These are phyloP conservation scores for Leptodactylus fallax DNA, from an alignment of 2,797 vertebrate species.

Conservation along the genomic window DNA sequence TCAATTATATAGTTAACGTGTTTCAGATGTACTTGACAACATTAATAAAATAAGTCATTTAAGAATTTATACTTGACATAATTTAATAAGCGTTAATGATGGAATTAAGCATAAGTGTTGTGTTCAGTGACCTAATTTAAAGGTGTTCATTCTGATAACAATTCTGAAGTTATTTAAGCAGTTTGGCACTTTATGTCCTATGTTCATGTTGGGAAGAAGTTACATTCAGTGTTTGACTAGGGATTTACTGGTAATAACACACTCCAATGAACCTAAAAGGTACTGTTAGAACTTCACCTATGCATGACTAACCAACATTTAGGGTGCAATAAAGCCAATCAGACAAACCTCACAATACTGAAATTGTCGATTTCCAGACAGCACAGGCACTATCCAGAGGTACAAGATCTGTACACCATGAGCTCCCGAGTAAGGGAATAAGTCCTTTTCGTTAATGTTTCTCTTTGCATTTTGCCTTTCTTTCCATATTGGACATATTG, in stretches of 20 bases:
- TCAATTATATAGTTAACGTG: constrained; percentile 7
- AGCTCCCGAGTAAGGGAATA: too few species aligned
- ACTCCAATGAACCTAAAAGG: neutral
- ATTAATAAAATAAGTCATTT: constrained; percentile 52
- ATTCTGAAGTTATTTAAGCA: neutral
- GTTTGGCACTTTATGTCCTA: neutral
- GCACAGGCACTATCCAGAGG: too few species aligned
- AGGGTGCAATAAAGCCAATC: neutral
- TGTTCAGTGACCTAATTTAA: constrained; percentile 49
- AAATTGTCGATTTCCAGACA: neutral
- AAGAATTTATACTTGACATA: constrained; percentile 52
- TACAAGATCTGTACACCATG: too few species aligned
- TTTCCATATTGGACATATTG: too few species aligned
- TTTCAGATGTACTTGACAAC: constrained; percentile 43
- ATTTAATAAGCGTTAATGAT: constrained; percentile 41
- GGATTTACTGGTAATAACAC: neutral
- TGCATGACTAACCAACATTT: neutral
- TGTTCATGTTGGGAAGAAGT: neutral
- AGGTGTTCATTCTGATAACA: constrained; percentile 29
- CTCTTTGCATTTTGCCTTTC: too few species aligned
- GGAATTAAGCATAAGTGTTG: constrained; percentile 39
- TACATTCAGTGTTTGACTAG: neutral
- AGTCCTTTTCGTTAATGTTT: too few species aligned
- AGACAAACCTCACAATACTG: neutral
- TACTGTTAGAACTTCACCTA: neutral